Conservation (phyloP, 2,888 invertebrate species). For the Diploptera punctata region DNA sequence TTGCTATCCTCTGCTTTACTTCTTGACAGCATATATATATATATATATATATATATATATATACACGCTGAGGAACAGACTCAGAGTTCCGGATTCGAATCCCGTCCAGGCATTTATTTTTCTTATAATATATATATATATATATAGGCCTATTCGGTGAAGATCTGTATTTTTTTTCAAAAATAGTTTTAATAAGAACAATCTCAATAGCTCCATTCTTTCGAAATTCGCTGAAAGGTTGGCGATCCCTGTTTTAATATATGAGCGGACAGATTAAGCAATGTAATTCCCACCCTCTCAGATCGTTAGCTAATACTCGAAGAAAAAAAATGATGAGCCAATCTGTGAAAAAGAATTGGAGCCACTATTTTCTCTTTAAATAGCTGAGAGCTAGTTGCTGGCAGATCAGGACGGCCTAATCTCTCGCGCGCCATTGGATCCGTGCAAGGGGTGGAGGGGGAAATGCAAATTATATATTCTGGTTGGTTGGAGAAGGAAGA, state of each 20-base stretch:
- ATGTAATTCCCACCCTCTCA: conserved; percentile 32
- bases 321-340: conserved; percentile 20
- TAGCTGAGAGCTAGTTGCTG: conserved; percentile 27
- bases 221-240: conserved; percentile 24
- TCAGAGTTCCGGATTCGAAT: too few species aligned
- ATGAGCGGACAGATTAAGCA: conserved; percentile 28
- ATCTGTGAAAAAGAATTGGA: conserved; percentile 26
- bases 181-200: too few species aligned
- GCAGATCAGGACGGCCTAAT: conserved; percentile 22
- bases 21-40: too few species aligned
- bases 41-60: too few species aligned
- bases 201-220: conserved; percentile 1
- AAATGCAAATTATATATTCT: conserved; percentile 30
- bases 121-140: too few species aligned
- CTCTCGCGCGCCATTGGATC: conserved; percentile 34
- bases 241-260: background rate
- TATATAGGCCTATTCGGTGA: too few species aligned
- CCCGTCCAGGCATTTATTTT: too few species aligned
- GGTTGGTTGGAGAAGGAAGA: conserved; percentile 30
- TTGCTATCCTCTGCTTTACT: too few species aligned
- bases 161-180: too few species aligned
- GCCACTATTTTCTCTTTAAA: conserved; percentile 34
- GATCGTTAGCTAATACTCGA: conserved; percentile 9
- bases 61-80: too few species aligned
- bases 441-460: background rate